Conservation (phyloP, 2,797 vertebrate genomes). For the Eutrigla gurnardus region DNA sequence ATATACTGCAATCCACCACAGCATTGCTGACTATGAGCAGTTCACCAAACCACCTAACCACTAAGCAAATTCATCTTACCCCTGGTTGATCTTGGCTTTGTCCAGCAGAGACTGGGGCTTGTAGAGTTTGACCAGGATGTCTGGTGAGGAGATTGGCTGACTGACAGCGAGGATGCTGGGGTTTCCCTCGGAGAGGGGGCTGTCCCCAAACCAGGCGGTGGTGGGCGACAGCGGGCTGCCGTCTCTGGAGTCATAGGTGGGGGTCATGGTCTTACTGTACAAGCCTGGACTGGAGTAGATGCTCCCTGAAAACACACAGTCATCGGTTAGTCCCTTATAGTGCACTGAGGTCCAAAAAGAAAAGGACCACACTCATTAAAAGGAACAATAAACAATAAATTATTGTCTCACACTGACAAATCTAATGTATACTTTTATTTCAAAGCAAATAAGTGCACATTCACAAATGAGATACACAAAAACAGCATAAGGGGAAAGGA, state of each 20-base stretch:
- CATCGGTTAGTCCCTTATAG: conserved; percentile 33
- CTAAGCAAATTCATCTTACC: conserved; percentile 84
- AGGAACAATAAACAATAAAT: background rate
- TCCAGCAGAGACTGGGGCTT: conserved; percentile 97
- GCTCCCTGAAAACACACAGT: conserved; percentile 87
- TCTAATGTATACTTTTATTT: conserved; percentile 4
- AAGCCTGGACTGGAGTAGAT: conserved; percentile 99
- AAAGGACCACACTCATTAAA: background rate
- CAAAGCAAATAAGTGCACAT: conserved; percentile 29
- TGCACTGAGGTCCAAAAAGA: background rate
- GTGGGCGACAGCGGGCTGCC: conserved; percentile 98
- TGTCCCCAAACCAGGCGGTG: conserved; percentile 98
- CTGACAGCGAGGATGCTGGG: conserved; percentile 97
- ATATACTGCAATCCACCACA: conserved; percentile 4
- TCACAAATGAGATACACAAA: conserved; percentile 31
- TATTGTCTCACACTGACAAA: background rate
- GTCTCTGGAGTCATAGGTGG: conserved; percentile 97
- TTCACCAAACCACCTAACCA: conserved; percentile 36
- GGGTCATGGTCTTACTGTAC: conserved; percentile 99
- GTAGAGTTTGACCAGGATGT: conserved; percentile 96
- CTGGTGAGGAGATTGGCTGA: conserved; percentile 95
- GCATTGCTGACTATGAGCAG: conserved; percentile 10
- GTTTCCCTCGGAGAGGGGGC: conserved; percentile 97
- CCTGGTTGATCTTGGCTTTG: conserved; percentile 99
- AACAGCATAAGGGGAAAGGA: conserved; percentile 25